Conservation (phyloP, 1,140 invertebrate species). For the Drosophila kanapiae region DNA sequence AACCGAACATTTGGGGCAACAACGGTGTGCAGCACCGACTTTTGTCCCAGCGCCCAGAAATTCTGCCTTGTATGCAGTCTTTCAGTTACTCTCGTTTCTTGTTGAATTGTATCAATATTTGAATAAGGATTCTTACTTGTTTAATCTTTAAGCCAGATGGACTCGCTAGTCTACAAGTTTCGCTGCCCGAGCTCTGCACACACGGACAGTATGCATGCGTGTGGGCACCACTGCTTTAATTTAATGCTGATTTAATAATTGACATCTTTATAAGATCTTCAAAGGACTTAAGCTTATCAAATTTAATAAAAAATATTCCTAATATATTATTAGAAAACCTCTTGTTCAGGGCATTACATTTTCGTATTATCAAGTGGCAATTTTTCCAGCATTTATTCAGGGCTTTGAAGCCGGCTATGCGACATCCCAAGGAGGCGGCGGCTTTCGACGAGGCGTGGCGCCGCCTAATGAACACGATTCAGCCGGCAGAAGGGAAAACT, state of each 20-base stretch:
- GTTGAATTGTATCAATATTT: not conserved
- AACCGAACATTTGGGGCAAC: conserved; percentile 30
- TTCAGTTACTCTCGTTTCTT: not conserved
- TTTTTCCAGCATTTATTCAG: conserved; percentile 2
- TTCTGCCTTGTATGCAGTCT: conserved; percentile 52
- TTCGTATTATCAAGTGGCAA: not conserved
- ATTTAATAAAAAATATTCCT: not conserved
- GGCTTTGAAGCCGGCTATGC: conserved; percentile 3
- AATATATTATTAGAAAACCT: not conserved
- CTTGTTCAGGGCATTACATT: conserved; percentile 3
- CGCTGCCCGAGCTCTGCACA: too few species aligned
- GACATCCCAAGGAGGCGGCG: conserved; percentile 6
- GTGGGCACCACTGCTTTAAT: too few species aligned
- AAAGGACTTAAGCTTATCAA: not conserved
- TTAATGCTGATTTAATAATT: not conserved
- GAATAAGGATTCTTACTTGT: not conserved
- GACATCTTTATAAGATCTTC: not conserved
- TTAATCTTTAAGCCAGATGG: too few species aligned
- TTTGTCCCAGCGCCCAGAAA: conserved; percentile 8
- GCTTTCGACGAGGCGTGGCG: conserved; percentile 31
- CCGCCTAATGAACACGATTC: conserved; percentile 46
- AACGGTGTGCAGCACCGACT: conserved; percentile 33
- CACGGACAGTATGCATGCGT: too few species aligned
- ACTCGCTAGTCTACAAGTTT: too few species aligned
- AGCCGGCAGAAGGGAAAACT: conserved; percentile 41